phyloP scores from a whole-genome alignment of 2,888 invertebrate genomes.

The Platycheirus rosarum region DNA sequence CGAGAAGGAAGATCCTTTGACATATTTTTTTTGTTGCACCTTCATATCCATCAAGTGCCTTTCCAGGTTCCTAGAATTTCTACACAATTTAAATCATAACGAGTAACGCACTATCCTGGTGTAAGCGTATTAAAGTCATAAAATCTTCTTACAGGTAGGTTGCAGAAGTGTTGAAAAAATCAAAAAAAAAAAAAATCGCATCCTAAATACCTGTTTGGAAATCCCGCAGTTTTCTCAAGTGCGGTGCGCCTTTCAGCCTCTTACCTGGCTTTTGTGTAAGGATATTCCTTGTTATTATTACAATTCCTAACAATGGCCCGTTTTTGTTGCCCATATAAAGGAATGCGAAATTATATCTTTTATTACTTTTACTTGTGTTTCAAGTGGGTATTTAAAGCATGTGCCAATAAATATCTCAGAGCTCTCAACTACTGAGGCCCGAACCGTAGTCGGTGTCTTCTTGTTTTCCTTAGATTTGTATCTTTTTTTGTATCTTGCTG shows the following conservation, averaged over 20 bases:
- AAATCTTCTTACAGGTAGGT: conserved; percentile 56
- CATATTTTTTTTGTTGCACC: conserved; percentile 17
- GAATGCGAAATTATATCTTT: conserved; percentile 74
- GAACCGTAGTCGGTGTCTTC: too few relatives aligned
- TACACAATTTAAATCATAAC: conserved; percentile 60
- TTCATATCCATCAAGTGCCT: background rate
- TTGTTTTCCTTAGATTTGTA: background rate
- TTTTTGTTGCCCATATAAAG: conserved; percentile 47
- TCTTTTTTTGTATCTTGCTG: background rate
- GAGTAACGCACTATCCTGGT: conserved; percentile 43
- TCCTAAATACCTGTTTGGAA: conserved; percentile 54
- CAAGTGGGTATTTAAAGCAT: conserved; percentile 66
- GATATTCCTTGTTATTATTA: conserved; percentile 68
- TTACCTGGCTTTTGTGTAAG: conserved; percentile 60
- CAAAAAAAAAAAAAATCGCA: conserved; percentile 1
- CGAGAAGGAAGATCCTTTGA: conserved; percentile 23
- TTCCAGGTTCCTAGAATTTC: conserved; percentile 33
- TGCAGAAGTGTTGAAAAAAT: background rate
- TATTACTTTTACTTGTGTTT: conserved; percentile 66
- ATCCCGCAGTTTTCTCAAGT: conserved; percentile 57
- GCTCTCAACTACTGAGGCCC: conserved; percentile 19
- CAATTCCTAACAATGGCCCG: conserved; percentile 59
- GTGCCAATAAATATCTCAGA: conserved; percentile 47
- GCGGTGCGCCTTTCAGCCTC: conserved; percentile 51
- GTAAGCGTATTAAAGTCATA: conserved; percentile 63